Evolutionary conservation across 1,140 invertebrate genomes (phyloP), one percentile per base, ranked within the genome.

Genomic region (Mactra quadrangularis): DNA sequence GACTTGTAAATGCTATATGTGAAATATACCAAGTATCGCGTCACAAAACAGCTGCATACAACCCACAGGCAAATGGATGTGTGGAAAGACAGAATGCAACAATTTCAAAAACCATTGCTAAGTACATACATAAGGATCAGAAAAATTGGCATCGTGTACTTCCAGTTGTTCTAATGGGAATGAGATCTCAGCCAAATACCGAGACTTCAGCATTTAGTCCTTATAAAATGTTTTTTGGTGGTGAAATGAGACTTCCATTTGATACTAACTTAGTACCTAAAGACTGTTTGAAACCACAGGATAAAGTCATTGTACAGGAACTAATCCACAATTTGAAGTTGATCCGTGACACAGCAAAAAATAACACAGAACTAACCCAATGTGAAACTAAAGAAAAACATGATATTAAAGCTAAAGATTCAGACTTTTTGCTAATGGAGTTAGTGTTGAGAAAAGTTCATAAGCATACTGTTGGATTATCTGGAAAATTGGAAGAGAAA

Each of bases 401-500:
- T 72, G 27, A 57, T 55, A 45, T 50, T 62, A 57, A 72, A 22
- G 47, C 31, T 1, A 72, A 72, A 22, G 27, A 52, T n/a, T 72
- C 70, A 53, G 19, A 72, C 33, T 57, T 72, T 3, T 19, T 53
- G 27, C 4, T 55, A 33, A 29, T 19, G 17, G 47, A 72, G 25
- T 17, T 22, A n/a, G 15, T 72, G 17, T 11, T 72, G 1, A 55
- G 1, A 35, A 72, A 72, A 35, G 27, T 55, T 55, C 47, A 72
- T n/a, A 52, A 53, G 33, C 47, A 53, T 35, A 72, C 70, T 13
- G 25, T 13, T 4, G 50, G 50, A 6, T n/a, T 55, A 3, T 55
- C 70, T 3, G 2, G 19, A 3, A 72, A 72, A 72, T 22, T 72
- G 13, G 70, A 55, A 72, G 50, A 72, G 2, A 72, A 72, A 38